These are phyloP conservation scores for Archips crataeganus DNA, from an alignment of 2,888 invertebrate genomes.

Conservation along the genomic window DNA sequence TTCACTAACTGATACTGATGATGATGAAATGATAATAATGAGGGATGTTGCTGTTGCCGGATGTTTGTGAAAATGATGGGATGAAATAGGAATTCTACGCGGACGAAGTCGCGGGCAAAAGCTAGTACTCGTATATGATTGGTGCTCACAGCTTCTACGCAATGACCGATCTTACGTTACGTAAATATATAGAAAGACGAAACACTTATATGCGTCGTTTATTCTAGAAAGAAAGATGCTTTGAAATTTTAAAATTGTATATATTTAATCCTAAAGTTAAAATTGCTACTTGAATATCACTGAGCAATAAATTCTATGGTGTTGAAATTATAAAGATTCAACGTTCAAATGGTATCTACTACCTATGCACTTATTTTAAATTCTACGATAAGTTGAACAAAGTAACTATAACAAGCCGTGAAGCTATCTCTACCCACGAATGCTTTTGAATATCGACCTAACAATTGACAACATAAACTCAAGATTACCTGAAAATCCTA, in stretches of 20 bases:
- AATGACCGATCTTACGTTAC: neutral
- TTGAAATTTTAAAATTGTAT: neutral
- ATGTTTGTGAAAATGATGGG: too few relatives aligned
- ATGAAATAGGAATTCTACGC: too few relatives aligned
- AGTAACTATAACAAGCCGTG: constrained; percentile 38
- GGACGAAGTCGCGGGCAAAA: too few relatives aligned
- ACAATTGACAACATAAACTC: constrained; percentile 73
- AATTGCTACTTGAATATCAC: neutral
- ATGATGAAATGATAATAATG: too few relatives aligned
- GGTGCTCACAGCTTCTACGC: neutral
- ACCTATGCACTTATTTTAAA: constrained; percentile 26
- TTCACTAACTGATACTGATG: too few relatives aligned
- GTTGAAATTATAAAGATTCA: constrained; percentile 25
- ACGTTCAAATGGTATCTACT: constrained; percentile 8
- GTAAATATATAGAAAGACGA: neutral
- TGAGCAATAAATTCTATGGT: constrained; percentile 24
- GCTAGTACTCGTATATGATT: too few relatives aligned
- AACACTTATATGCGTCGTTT: too few relatives aligned
- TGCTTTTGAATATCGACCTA: constrained; percentile 44
- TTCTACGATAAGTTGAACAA: constrained; percentile 31
- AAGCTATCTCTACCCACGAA: constrained; percentile 38
- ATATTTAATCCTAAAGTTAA: neutral
- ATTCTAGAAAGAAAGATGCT: too few relatives aligned
- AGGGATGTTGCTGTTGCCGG: too few relatives aligned
- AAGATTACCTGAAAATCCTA: constrained; percentile 82